phyloP scores from a whole-genome alignment of 1,140 invertebrate species.

The Chelonus insularis region DNA sequence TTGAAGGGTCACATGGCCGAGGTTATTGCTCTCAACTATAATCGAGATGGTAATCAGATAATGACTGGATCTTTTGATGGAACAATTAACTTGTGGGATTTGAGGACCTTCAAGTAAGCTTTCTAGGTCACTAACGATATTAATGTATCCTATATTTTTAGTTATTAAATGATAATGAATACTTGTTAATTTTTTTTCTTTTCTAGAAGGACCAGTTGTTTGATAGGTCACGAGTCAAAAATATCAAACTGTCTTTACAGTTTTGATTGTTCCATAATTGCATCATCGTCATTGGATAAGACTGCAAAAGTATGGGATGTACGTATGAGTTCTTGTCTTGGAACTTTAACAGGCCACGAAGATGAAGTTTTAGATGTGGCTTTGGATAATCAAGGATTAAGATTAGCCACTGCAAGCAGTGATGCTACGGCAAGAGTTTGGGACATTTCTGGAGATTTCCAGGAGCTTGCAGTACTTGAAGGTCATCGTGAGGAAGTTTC shows the following conservation, averaged over 20 bases:
- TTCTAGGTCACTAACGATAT: too few relatives aligned
- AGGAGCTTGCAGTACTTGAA: constrained; percentile 66
- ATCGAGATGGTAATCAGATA: constrained; percentile 68
- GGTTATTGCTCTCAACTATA: constrained; percentile 74
- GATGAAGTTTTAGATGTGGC: constrained; percentile 78
- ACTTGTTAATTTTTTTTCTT: too few relatives aligned
- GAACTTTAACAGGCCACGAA: constrained; percentile 67
- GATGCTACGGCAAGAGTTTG: constrained; percentile 73
- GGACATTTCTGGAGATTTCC: constrained; percentile 64
- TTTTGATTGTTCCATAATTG: constrained; percentile 71
- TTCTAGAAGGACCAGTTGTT: constrained; percentile 64
- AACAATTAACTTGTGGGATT: constrained; percentile 76
- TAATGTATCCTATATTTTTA: too few relatives aligned
- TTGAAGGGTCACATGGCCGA: constrained; percentile 72
- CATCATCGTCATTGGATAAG: constrained; percentile 73
- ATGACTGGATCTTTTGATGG: constrained; percentile 81
- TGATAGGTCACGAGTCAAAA: constrained; percentile 72
- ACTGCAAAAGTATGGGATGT: constrained; percentile 78
- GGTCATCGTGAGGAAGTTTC: constrained; percentile 78
- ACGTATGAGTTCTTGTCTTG: constrained; percentile 63
- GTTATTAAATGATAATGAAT: too few relatives aligned
- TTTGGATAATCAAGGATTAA: constrained; percentile 72
- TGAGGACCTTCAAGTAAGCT: constrained; percentile 68
- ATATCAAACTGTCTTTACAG: constrained; percentile 77
- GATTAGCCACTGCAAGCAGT: constrained; percentile 72